Evolutionary conservation across 1,140 invertebrate genomes (phyloP), one percentile per base, ranked within the genome.

Genomic region (Leptonema lineaticorne): DNA sequence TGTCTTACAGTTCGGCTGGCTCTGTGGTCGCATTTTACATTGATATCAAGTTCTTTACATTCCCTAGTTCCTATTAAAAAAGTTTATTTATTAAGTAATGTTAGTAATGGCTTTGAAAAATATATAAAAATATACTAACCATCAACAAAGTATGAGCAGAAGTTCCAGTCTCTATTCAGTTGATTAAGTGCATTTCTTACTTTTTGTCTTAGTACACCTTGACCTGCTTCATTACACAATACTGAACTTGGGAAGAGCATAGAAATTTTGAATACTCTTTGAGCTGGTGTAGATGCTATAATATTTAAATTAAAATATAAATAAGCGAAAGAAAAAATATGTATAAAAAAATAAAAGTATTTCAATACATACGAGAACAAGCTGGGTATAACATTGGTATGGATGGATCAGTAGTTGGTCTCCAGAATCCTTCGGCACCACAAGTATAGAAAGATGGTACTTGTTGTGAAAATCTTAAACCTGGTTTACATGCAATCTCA

Each of bases 371-470:
- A 92, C 91, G 85, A 74, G 93, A 94, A 78, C 94, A 97, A 74
- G 94, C 92, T 33, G 95, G 94, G 78, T 96, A 97, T 1, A 95
- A 82, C 67, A 96, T 78, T 11, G 92, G 92, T 69, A 91, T 81
- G 27, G 81, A 85, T 8, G 93, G 92, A 75, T 93, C 86, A 22
- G 81, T 84, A 1, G 92, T 94, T 22, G 96, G 96, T 71, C 94
- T 84, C 95, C 95, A 98, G 78, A 95, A 95, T 33, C 95, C 95
- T 87, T 98, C 95, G 63, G 93, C 93, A 14, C 94, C 95, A 77
- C 96, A 98, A 5, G 95, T 96, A 76, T 97, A 98, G 82, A 97
- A 98, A 73, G 93, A 92, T 0, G 95, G 94, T 29, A 97, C 91
- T 50, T 87, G 86, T 77, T 95, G 91, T 0, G 94, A 95, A 81